A percentile compares a stretch with the other conserved stretches of the same genome.
These are phyloP conservation scores for Branchipolynoe longqiensis DNA, from an alignment of 2,888 invertebrate species.

Conservation along the genomic window DNA sequence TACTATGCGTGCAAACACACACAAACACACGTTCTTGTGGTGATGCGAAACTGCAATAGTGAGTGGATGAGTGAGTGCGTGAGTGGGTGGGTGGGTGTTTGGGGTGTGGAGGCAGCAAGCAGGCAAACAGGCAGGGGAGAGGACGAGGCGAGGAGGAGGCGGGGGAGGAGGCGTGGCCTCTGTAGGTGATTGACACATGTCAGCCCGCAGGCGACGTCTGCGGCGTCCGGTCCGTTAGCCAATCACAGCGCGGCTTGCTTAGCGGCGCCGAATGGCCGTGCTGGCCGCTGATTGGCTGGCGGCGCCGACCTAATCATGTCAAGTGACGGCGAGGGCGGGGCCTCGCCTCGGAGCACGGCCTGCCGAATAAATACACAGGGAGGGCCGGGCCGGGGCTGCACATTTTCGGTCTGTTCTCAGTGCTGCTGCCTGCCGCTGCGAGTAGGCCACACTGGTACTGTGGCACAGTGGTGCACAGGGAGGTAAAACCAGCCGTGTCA, in stretches of 20 bases:
- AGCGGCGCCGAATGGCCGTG: background rate
- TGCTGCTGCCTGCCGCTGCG: background rate
- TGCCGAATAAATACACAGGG: constrained; percentile 42
- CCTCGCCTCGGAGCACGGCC: constrained; percentile 8
- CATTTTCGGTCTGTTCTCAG: constrained; percentile 21
- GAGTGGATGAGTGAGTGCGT: no score
- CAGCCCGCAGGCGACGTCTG: background rate
- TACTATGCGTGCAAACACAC: no score
- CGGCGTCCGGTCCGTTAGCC: background rate
- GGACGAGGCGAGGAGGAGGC: background rate
- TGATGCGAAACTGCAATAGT: no score
- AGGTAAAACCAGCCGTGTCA: constrained; percentile 37
- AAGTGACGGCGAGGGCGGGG: constrained; percentile 45
- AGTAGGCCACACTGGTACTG: background rate
- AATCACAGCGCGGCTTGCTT: constrained; percentile 33
- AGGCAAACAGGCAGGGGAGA: background rate
- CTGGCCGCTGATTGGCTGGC: constrained; percentile 26
- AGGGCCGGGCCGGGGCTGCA: background rate
- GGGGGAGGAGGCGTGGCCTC: constrained; percentile 16
- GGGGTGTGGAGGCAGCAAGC: background rate
- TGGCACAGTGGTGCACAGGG: constrained; percentile 7
- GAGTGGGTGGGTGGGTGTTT: background rate
- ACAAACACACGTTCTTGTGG: no score
- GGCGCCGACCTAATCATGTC: constrained; percentile 35
- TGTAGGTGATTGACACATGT: constrained; percentile 32